Base-by-base conservation (phyloP, 1,140 invertebrate genomes). In the Arion vulgaris region DNA sequence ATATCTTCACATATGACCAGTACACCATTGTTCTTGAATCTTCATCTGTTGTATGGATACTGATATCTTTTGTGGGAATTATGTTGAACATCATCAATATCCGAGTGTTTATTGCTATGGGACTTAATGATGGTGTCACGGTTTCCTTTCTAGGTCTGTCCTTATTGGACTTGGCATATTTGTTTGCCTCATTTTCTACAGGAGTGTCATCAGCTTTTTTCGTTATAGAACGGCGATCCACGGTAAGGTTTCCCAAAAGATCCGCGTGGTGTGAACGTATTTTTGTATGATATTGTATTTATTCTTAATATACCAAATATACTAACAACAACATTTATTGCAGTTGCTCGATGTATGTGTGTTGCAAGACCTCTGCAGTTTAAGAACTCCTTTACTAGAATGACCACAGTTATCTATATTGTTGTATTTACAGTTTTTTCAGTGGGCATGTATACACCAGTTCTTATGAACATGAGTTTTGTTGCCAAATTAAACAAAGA, bases 121-220 rank as follows among this genome's bases (percentile, higher is more conserved):
- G 51, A 38, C 34, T 78, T 13, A 28, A 62, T 4, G 76, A 78
- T 32, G 51, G 51, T 5, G 51, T 78, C 1, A 62, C 53, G 4
- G 53, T 78, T 13, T 78, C 76, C 2, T 62, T 78, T 32, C 49
- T 78, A 17, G 49, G 13, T 9, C 34, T 78, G 49, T 78, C 76
- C 13, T 7, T 53, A 32, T 62, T n/a, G 15, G 76, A 78, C 41
- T 28, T 78, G 49, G 11, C 9, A n/a, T 78, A 15, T 45, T 11
- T n/a, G 9, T 26, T 41, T 17, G 4, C 23, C 2, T 9, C 19
- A 11, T 57, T 13, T 17, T 2, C 23, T 2, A 2, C 1, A 17
- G 53, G 13, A 4, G 15, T 28, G 7, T 57, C 53, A 34, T 28
- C 49, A 15, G 4, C 32, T 19, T 41, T 45, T 5, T 45, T 26